Evolutionary conservation across 2,797 vertebrate genomes (phyloP).

Genomic region (Xiphorhynchus erythropygius): DNA sequence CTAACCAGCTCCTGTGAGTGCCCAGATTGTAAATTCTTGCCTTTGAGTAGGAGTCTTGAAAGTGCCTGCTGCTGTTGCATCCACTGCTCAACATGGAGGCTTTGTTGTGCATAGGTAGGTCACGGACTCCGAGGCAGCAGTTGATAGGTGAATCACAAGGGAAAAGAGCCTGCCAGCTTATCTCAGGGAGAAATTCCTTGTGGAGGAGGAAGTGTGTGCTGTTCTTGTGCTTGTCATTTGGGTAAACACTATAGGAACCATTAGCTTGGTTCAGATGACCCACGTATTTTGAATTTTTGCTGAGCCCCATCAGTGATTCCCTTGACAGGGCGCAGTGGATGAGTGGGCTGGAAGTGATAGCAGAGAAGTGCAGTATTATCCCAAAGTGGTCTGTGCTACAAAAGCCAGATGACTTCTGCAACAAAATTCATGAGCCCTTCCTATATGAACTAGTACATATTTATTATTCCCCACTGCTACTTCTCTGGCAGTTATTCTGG

Average conservation of each 20-base stretch:
- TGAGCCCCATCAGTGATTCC: not conserved
- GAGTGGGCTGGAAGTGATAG: constrained; percentile 5
- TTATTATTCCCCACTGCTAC: not conserved
- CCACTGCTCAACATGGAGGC: not conserved
- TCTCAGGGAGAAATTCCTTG: constrained; percentile 51
- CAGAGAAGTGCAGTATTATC: not conserved
- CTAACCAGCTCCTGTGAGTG: constrained; percentile 2
- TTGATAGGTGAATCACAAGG: constrained; percentile 55
- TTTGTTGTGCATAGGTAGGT: constrained; percentile 41
- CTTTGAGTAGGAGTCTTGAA: constrained; percentile 32
- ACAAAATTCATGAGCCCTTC: not conserved
- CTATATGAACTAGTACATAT: not conserved
- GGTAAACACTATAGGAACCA: constrained; percentile 34
- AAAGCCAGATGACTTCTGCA: not conserved
- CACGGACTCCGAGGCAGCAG: not conserved
- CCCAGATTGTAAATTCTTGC: not conserved
- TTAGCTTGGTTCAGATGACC: constrained; percentile 36
- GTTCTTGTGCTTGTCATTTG: constrained; percentile 53
- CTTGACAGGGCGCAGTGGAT: not conserved
- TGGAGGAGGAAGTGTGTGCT: constrained; percentile 49
- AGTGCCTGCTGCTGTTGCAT: not conserved
- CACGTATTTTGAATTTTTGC: constrained; percentile 21
- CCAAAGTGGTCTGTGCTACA: not conserved
- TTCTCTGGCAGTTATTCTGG: not conserved
- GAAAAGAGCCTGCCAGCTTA: constrained; percentile 45